Base-by-base conservation (phyloP, 2,797 vertebrate genomes). In the Macropus fuliginosus region DNA sequence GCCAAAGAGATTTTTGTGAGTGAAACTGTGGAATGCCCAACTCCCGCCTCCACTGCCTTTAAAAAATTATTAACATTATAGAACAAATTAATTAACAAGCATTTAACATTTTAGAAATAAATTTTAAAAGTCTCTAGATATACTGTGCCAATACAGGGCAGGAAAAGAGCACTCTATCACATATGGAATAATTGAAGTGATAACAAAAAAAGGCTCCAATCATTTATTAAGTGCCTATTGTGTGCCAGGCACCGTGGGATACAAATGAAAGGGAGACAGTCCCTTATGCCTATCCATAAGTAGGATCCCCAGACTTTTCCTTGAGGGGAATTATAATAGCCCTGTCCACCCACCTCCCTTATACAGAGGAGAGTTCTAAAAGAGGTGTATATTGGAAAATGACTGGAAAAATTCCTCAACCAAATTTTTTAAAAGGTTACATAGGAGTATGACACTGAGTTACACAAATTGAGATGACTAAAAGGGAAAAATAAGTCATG, bases 81-180 rank as follows among this genome's bases (percentile, higher is more conserved):
- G 74, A 31, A 93, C 92, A 95, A 97, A 94, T 94, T 91, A 96
- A 95, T 93, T 95, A 90, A 96, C 95, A 96, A 66, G 93, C 14
- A 92, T 92, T 95, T 91, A 96, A 46, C 40, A 87, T 87, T 87
- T 50, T 21, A 27, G 40, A 50, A 46, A 50, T 87, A 40, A 5
- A 27, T 87, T 87, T 87, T 50, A 4, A 96, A 74, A 46, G 92
- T 91, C 93, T 91, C 94, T 34, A 95, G 90, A 92, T 55, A 93
- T 55, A 56, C 52, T 3, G 56, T 54, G 93, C n/a, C 74, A 92
- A 54, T 89, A 57, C 9, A 94, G 66, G 93, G 18, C 92, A 95
- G 34, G 27, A 93, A 46, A 91, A 97, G 66, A 92, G 90, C 40
- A 95, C 62, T 27, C 18, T 92, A 74, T 55, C 91, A 81, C 28